A percentile compares a stretch with the other conserved stretches of the same genome.
These are phyloP conservation scores for Halichoeres trimaculatus DNA, from an alignment of 2,113 vertebrate genomes.

Conservation along the genomic window DNA sequence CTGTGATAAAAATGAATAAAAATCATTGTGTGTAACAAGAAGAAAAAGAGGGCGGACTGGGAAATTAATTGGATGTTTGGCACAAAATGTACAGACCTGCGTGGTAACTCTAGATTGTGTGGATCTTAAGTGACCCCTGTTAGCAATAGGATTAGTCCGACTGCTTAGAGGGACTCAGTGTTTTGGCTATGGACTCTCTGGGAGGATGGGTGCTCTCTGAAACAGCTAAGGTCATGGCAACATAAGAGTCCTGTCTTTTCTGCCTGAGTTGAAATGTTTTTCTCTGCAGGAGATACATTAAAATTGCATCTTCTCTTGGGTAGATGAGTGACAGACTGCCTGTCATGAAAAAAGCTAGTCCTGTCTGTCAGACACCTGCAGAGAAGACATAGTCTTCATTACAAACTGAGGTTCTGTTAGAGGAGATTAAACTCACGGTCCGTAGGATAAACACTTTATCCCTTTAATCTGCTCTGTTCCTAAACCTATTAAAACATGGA, in stretches of 20 bases:
- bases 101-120: constrained; percentile 28
- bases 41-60: neutral
- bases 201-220: constrained; percentile 2
- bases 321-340: neutral
- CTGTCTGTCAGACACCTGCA: neutral
- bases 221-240: neutral
- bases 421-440: constrained; percentile 61
- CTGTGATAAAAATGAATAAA: neutral
- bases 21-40: neutral
- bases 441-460: constrained; percentile 66
- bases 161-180: constrained; percentile 20
- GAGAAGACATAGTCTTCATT: constrained; percentile 23
- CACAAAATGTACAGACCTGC: neutral
- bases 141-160: constrained; percentile 25
- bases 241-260: neutral
- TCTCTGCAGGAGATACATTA: neutral
- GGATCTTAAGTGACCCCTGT: constrained; percentile 30
- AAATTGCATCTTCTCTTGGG: neutral
- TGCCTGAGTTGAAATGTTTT: neutral
- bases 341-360: neutral
- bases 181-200: constrained; percentile 21
- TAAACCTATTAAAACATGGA: constrained; percentile 69
- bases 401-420: constrained; percentile 35
- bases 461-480: constrained; percentile 69
- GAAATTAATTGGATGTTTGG: neutral